Conservation (phyloP, 2,888 invertebrate species). For the Magallana nippona region DNA sequence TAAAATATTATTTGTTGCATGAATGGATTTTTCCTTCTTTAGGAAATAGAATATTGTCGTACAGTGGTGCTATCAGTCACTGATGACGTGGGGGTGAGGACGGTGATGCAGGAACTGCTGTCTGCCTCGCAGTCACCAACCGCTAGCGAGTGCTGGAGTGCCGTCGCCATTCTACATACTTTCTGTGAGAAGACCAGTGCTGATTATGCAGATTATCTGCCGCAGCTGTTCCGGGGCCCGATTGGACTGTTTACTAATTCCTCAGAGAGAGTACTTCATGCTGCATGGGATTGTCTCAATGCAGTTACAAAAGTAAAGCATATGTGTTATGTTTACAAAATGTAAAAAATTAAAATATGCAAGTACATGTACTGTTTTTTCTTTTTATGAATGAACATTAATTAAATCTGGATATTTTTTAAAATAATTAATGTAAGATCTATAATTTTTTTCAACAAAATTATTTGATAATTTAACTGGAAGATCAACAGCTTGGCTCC, state of each 20-base stretch:
- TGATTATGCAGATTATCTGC: conserved; percentile 92
- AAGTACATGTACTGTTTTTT: background rate
- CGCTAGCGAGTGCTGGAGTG: conserved; percentile 86
- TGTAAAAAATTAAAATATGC: background rate
- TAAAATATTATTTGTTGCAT: background rate
- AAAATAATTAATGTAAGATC: no score
- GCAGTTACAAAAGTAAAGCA: conserved; percentile 89
- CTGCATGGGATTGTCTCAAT: conserved; percentile 94
- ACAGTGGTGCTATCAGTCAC: conserved; percentile 94
- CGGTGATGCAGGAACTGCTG: conserved; percentile 92
- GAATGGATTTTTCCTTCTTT: conserved; percentile 24
- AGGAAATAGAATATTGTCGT: conserved; percentile 94
- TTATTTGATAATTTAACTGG: background rate
- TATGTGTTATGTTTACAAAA: background rate
- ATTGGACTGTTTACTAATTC: conserved; percentile 90
- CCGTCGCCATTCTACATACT: conserved; percentile 91
- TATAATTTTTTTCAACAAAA: no score
- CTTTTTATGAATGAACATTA: background rate
- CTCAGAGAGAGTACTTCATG: conserved; percentile 89
- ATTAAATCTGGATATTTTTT: background rate
- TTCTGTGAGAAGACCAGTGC: conserved; percentile 94
- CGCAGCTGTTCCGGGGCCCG: conserved; percentile 92
- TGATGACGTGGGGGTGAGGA: conserved; percentile 89
- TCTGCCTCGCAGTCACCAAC: conserved; percentile 83
- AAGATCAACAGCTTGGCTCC: no score